Conservation (phyloP, 1,140 invertebrate genomes). For the Drosophila bifasciata region DNA sequence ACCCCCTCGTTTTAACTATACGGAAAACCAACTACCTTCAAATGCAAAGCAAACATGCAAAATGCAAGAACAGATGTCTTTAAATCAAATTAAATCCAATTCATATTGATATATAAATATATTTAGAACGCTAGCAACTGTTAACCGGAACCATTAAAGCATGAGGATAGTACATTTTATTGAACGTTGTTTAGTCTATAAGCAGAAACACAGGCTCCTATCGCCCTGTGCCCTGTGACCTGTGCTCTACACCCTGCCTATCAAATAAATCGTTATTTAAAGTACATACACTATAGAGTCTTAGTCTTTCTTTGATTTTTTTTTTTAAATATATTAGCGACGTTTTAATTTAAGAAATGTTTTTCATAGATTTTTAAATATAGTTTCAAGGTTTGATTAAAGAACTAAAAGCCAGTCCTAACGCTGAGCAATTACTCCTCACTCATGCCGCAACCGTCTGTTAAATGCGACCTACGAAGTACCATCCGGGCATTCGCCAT, state of each 20-base stretch:
- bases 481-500: too few species aligned
- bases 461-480: too few species aligned
- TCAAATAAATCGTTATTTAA: conserved; percentile 61
- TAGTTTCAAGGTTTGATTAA: too few species aligned
- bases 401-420: too few species aligned
- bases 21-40: conserved; percentile 62
- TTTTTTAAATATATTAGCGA: too few species aligned
- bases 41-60: conserved; percentile 1
- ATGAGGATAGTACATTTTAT: conserved; percentile 52
- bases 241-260: conserved; percentile 36
- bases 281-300: conserved; percentile 1
- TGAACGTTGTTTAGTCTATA: conserved; percentile 78
- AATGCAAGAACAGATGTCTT: conserved; percentile 53
- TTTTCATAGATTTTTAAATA: too few species aligned
- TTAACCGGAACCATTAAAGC: conserved; percentile 38
- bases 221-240: conserved; percentile 17
- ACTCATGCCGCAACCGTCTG: too few species aligned
- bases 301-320: too few species aligned
- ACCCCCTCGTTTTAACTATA: conserved; percentile 6
- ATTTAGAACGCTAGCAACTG: conserved; percentile 11
- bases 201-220: conserved; percentile 39
- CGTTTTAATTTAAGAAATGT: too few species aligned
- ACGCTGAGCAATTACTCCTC: too few species aligned
- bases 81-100: conserved; percentile 42
- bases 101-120: conserved; percentile 44